These are phyloP conservation scores for Iphiclides podalirius DNA, from an alignment of 2,888 invertebrate genomes.

Conservation along the genomic window DNA sequence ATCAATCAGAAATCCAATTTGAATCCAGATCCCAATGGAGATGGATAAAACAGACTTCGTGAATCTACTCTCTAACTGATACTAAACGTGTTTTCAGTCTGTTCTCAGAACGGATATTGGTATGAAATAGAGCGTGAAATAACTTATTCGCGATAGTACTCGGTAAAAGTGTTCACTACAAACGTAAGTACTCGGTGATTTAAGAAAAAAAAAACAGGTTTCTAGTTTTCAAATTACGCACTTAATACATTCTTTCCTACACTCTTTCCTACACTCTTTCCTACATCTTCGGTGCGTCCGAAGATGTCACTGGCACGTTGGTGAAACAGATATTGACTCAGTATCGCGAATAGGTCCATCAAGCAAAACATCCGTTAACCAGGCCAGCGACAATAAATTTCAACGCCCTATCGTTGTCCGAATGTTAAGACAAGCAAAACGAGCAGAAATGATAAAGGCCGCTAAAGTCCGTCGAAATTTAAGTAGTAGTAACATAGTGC, in stretches of 20 bases:
- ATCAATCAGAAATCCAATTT: constrained; percentile 17
- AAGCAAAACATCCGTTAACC: not conserved
- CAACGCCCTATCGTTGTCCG: not conserved
- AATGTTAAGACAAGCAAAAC: not conserved
- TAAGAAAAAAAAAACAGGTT: too few relatives aligned
- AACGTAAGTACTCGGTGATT: too few relatives aligned
- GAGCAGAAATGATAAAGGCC: not conserved
- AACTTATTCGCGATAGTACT: too few relatives aligned
- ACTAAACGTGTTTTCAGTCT: too few relatives aligned
- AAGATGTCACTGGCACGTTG: too few relatives aligned
- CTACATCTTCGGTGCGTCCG: too few relatives aligned
- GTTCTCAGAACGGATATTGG: too few relatives aligned
- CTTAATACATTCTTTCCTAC: too few relatives aligned
- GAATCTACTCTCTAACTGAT: not conserved
- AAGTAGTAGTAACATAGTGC: not conserved
- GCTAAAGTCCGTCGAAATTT: not conserved
- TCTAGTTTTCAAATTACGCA: too few relatives aligned
- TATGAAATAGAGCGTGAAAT: too few relatives aligned
- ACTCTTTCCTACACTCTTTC: too few relatives aligned
- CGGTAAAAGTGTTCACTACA: too few relatives aligned
- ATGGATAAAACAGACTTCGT: not conserved
- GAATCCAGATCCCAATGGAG: constrained; percentile 4
- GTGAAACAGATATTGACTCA: not conserved
- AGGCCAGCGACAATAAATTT: not conserved
- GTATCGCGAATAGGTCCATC: not conserved